Percentiles rank a stretch among this genome's conserved stretches.
Evolutionary conservation across 2,888 invertebrate genomes (phyloP).

Genomic region (Mythimna lalbum): DNA sequence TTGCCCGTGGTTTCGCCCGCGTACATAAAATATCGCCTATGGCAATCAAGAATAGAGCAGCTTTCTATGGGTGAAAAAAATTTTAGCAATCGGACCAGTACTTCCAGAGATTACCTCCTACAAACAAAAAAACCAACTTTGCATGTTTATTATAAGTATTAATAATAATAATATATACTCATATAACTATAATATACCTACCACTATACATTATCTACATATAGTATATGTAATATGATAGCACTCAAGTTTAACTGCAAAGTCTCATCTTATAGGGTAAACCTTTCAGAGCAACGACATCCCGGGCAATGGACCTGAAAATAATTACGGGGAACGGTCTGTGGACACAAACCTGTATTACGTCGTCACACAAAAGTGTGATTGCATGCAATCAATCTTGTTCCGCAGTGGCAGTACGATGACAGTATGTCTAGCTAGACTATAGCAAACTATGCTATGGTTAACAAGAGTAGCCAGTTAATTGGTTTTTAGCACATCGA

Average conservation of each 20-base stretch:
- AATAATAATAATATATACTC: no score
- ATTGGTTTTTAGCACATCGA: neutral
- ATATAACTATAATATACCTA: no score
- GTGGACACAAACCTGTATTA: constrained; percentile 9
- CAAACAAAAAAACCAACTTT: no score
- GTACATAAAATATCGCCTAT: no score
- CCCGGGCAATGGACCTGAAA: neutral
- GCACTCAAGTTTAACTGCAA: no score
- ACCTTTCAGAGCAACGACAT: neutral
- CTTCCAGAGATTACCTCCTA: no score
- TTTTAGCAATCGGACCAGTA: no score
- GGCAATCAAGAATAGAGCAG: no score
- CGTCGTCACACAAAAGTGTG: neutral
- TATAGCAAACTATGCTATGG: neutral
- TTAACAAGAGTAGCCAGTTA: neutral
- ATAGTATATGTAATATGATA: neutral
- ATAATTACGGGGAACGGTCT: constrained; percentile 7
- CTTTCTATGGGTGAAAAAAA: no score
- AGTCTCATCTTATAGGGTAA: neutral
- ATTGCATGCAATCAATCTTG: constrained; percentile 14
- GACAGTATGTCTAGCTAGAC: neutral
- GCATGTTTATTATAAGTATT: no score
- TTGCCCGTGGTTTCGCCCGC: no score
- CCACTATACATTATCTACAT: no score
- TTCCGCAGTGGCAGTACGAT: neutral